Percentiles rank a stretch among this genome's conserved stretches.
phyloP scores from a whole-genome alignment of 2,888 invertebrate species.

The Elegia similella region DNA sequence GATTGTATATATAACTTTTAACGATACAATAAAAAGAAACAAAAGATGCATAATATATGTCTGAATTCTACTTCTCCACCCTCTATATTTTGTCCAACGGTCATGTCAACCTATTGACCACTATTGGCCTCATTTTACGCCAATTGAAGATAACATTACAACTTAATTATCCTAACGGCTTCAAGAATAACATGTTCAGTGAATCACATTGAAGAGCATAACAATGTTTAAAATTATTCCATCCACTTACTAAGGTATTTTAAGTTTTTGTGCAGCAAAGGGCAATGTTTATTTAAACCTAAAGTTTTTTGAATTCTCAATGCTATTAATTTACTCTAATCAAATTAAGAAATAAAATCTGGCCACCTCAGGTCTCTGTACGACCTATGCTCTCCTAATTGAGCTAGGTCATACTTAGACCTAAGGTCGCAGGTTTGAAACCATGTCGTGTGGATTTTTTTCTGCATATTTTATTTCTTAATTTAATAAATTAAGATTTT shows the following conservation, averaged over 20 bases:
- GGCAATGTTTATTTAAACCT: too few species aligned
- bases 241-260: neutral
- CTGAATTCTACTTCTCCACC: neutral
- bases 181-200: neutral
- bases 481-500: too few species aligned
- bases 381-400: too few species aligned
- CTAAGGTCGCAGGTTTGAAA: too few species aligned
- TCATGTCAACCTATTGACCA: constrained; percentile 11
- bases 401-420: too few species aligned
- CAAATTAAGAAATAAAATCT: too few species aligned
- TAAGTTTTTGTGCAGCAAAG: neutral
- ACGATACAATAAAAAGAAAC: neutral
- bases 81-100: neutral
- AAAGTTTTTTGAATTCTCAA: too few species aligned
- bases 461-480: too few species aligned
- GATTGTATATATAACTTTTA: too few species aligned
- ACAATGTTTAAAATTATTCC: neutral
- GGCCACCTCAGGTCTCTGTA: too few species aligned
- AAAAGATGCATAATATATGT: neutral
- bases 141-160: neutral
- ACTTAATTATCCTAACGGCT: neutral
- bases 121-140: constrained; percentile 17
- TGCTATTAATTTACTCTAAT: too few species aligned
- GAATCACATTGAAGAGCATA: neutral
- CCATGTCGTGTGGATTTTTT: too few species aligned